Conservation (phyloP, 2,888 invertebrate species). For the Eupeodes luniger region DNA sequence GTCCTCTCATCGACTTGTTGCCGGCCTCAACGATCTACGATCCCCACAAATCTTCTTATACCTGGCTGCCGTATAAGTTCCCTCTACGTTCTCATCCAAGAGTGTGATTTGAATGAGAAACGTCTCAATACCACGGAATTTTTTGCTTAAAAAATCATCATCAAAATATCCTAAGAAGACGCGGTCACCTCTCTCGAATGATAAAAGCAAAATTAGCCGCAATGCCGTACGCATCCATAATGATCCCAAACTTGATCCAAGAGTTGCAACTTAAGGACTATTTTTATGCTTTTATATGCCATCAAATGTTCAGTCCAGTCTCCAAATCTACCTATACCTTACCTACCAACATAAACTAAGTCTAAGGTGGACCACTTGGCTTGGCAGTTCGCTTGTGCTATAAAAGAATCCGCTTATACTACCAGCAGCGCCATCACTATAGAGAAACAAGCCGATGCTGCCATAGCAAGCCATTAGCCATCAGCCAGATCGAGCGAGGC, state of each 20-base stretch:
- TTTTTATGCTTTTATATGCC: conserved; percentile 74
- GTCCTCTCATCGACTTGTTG: conserved; percentile 57
- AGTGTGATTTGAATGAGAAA: conserved; percentile 62
- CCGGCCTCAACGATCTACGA: conserved; percentile 3
- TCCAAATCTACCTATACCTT: neutral
- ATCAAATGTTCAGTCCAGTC: conserved; percentile 62
- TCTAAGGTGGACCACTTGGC: conserved; percentile 18
- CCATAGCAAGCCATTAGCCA: neutral
- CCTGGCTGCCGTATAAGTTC: conserved; percentile 60
- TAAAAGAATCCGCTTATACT: conserved; percentile 47
- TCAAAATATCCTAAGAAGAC: conserved; percentile 16
- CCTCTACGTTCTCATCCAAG: conserved; percentile 5
- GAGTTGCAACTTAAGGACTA: conserved; percentile 55
- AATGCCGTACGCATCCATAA: conserved; percentile 68
- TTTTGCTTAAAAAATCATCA: conserved; percentile 6
- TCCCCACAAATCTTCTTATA: conserved; percentile 70
- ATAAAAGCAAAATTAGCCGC: conserved; percentile 74
- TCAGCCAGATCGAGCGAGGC: neutral
- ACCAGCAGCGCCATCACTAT: conserved; percentile 52
- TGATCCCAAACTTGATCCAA: conserved; percentile 53
- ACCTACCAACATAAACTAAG: conserved; percentile 33
- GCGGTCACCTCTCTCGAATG: conserved; percentile 44
- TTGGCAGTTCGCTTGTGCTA: conserved; percentile 52
- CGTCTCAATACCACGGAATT: conserved; percentile 72
- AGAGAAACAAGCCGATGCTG: conserved; percentile 23